Percentiles rank a stretch among this genome's conserved stretches.
These are phyloP conservation scores for Drosophila ficusphila DNA, from an alignment of 1,140 invertebrate genomes.

Conservation along the genomic window DNA sequence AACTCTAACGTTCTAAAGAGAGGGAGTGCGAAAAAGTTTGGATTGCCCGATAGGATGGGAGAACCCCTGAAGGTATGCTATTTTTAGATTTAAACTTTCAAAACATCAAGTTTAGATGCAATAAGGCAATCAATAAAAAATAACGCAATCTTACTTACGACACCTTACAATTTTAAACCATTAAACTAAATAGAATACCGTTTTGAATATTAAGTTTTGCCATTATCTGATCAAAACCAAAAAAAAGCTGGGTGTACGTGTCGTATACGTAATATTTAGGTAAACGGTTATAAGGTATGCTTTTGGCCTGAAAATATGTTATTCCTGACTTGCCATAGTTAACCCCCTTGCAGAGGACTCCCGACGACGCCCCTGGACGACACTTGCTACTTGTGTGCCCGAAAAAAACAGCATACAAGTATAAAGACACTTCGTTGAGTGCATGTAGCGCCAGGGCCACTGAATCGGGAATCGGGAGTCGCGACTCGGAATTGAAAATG, in stretches of 20 bases:
- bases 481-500: conserved; percentile 1
- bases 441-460: conserved; percentile 6
- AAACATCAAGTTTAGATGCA: background rate
- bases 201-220: background rate
- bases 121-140: background rate
- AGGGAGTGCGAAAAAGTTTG: background rate
- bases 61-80: conserved; percentile 36
- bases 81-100: background rate
- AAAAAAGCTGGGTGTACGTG: background rate
- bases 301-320: background rate
- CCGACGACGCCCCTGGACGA: conserved; percentile 12
- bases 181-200: background rate
- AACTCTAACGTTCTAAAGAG: conserved; percentile 6
- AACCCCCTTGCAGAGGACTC: background rate
- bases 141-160: too few relatives aligned
- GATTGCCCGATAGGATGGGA: background rate
- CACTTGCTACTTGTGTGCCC: conserved; percentile 11
- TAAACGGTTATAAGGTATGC: background rate
- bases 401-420: conserved; percentile 17
- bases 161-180: background rate
- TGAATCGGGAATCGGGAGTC: conserved; percentile 20
- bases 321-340: background rate
- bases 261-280: conserved; percentile 7
- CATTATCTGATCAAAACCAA: background rate
- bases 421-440: conserved; percentile 29